Base-by-base conservation (phyloP, 2,797 vertebrate species). In the Telmatherina bonti region DNA sequence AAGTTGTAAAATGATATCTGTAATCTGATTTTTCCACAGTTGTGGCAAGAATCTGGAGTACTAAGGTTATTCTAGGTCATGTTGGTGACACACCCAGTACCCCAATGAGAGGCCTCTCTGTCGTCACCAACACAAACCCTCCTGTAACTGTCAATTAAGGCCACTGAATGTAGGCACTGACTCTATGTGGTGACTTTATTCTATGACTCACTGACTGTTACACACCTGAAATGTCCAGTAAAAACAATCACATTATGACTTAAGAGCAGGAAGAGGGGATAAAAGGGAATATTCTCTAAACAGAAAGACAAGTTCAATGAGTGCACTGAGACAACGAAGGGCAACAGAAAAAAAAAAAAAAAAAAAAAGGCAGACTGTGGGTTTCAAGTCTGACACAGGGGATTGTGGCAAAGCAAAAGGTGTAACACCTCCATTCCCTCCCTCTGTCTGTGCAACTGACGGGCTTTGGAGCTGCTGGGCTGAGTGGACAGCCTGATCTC, bases 81-180 rank as follows among this genome's bases (percentile, higher is more conserved):
- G 77, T 60, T 83, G 64, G 76, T 82, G 85, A 82, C 89, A 85
- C 81, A 71, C 83, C 81, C 84, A 82, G 64, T 62, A 67, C 62
- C 64, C 74, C 85, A 83, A 86, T 91, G 84, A 91, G 82, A 89
- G 79, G 75, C 81, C 74, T 90, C 68, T 67, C 78, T 67, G 75
- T 81, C 45, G 10, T 76, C 76, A 77, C 69, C 66, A 76, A 69
- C 77, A 81, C 76, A 67, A 86, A 71, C 31, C 55, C 54, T 68
- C 58, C 69, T 78, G 30, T 57, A 87, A 84, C 81, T 89, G 83
- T 57, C 47, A 87, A 85, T 89, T 88, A 88, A 75, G 49, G 70
- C 49, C 49, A 76, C 65, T 66, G 66, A 76, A 77, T 68, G 74
- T 70, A 74, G 79, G 66, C 60, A 52, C 60, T 16, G 74, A 76